Evolutionary conservation across 2,797 vertebrate genomes (phyloP).

Genomic region (Diceros bicornis): DNA sequence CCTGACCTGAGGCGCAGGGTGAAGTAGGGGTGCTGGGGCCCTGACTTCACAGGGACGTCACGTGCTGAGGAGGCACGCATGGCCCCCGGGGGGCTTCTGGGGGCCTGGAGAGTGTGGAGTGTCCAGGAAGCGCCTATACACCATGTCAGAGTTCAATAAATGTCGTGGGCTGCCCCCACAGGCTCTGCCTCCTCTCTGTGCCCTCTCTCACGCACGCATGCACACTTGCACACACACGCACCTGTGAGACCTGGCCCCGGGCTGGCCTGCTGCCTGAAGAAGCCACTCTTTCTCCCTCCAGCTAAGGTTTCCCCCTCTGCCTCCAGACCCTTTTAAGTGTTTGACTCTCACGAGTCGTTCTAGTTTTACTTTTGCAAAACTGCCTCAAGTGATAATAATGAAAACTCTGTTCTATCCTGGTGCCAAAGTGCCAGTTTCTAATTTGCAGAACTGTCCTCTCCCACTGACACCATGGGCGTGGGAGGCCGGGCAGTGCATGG

Average conservation of each 20-base stretch:
- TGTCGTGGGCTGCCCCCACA: constrained; percentile 85
- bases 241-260: too few species aligned
- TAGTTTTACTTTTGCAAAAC: constrained; percentile 7
- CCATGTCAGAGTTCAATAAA: constrained; percentile 89
- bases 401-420: neutral
- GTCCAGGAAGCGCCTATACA: constrained; percentile 84
- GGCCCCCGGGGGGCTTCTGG: neutral
- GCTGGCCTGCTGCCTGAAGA: neutral
- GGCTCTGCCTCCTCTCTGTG: constrained; percentile 82
- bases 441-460: neutral
- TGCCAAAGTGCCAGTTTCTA: neutral
- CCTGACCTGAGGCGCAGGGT: neutral
- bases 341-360: neutral
- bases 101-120: constrained; percentile 55
- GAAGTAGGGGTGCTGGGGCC: neutral
- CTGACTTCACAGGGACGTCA: neutral
- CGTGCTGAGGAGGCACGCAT: too few species aligned
- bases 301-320: neutral
- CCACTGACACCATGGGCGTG: rapidly evolving
- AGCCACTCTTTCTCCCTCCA: neutral
- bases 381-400: neutral
- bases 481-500: neutral
- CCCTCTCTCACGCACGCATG: rapidly evolving
- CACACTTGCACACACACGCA: neutral
- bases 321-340: neutral